A percentile compares a stretch with the other conserved stretches of the same genome.
Conservation (phyloP, 1,140 invertebrate species). For the Diorhabda sublineata region DNA sequence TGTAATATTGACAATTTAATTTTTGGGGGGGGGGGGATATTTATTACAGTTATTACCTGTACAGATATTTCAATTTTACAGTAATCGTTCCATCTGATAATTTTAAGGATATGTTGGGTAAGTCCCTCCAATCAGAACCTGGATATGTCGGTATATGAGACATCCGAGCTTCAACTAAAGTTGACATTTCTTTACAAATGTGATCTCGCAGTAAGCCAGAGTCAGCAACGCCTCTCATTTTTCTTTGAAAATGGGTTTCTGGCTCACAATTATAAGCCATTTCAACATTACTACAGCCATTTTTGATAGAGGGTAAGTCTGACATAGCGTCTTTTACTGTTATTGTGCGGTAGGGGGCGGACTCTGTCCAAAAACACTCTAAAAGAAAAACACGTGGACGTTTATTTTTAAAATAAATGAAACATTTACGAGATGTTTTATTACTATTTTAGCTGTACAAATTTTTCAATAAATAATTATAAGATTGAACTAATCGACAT, state of each 20-base stretch:
- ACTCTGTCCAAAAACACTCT: constrained; percentile 35
- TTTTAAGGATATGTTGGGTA: constrained; percentile 72
- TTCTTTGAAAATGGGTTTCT: constrained; percentile 71
- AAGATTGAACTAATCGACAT: too few relatives aligned
- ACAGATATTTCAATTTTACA: constrained; percentile 56
- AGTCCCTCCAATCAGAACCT: constrained; percentile 83
- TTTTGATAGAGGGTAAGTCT: constrained; percentile 74
- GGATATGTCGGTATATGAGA: constrained; percentile 67
- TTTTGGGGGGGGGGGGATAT: too few relatives aligned
- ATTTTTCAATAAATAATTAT: too few relatives aligned
- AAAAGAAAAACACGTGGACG: constrained; percentile 9
- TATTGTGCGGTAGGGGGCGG: constrained; percentile 41
- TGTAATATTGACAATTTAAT: too few relatives aligned
- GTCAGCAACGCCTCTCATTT: constrained; percentile 55
- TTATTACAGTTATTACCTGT: constrained; percentile 26
- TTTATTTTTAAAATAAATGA: too few relatives aligned
- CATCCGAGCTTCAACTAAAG: constrained; percentile 75
- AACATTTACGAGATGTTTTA: too few relatives aligned
- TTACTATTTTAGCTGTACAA: too few relatives aligned
- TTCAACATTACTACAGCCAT: constrained; percentile 66
- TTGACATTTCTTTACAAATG: constrained; percentile 81
- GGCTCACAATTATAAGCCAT: constrained; percentile 72
- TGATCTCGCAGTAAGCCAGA: constrained; percentile 59
- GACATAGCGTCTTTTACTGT: constrained; percentile 74
- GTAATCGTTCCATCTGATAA: constrained; percentile 65